These are phyloP conservation scores for Galerucella calmariensis DNA, from an alignment of 2,888 invertebrate species.

Conservation along the genomic window DNA sequence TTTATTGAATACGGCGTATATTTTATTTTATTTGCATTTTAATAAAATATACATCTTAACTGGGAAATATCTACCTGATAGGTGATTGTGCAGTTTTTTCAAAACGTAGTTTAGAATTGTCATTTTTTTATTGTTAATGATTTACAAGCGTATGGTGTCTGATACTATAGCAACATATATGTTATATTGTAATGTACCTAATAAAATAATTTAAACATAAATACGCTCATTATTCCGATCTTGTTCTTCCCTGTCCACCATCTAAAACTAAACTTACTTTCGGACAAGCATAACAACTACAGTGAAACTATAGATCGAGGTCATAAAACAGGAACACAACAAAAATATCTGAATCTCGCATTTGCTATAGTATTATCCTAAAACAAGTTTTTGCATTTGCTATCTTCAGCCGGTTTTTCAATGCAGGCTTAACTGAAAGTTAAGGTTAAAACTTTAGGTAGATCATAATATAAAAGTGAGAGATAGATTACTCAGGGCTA, in stretches of 20 bases:
- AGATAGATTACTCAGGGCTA: no score
- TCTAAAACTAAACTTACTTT: neutral
- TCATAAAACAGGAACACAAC: no score
- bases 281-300: neutral
- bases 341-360: no score
- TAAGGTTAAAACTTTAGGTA: no score
- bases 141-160: slow-evolving; percentile 62
- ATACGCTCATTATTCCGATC: neutral
- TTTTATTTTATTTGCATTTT: slow-evolving; percentile 41
- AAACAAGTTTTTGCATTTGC: no score
- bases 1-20: slow-evolving; percentile 47
- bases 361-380: no score
- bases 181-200: slow-evolving; percentile 65
- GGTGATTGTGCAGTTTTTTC: slow-evolving; percentile 52
- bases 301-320: no score
- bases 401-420: no score
- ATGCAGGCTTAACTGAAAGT: no score
- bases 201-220: slow-evolving; percentile 56
- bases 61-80: slow-evolving; percentile 41
- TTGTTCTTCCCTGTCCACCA: neutral
- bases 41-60: slow-evolving; percentile 40
- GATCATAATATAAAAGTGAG: no score
- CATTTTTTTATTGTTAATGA: slow-evolving; percentile 62
- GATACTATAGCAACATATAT: slow-evolving; percentile 63
- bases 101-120: slow-evolving; percentile 61